Conservation (phyloP, 2,888 invertebrate genomes). For the Periphyllus acericola region DNA sequence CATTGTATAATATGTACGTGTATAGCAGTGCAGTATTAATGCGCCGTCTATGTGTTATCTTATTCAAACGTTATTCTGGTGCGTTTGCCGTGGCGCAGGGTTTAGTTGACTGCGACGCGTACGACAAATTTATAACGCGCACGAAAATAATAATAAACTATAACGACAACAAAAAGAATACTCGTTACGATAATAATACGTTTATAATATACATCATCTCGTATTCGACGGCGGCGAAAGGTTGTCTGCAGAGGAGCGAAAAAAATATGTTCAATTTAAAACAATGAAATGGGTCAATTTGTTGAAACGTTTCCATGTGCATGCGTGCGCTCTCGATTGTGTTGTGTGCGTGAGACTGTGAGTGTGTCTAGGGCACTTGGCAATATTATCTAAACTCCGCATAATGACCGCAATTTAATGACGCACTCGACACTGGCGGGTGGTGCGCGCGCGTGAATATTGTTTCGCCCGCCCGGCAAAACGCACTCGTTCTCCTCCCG, state of each 20-base stretch:
- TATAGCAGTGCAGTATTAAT: neutral
- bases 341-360: neutral
- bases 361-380: slow-evolving; percentile 25
- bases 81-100: no score
- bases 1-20: no score
- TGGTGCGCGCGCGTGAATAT: neutral
- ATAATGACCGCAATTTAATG: slow-evolving; percentile 43
- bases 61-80: neutral
- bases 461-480: neutral
- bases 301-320: neutral
- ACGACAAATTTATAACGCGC: neutral
- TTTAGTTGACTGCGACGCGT: no score
- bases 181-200: neutral
- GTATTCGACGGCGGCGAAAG: neutral
- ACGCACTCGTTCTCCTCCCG: neutral
- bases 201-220: no score
- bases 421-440: slow-evolving; percentile 39
- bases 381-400: slow-evolving; percentile 28
- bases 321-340: neutral
- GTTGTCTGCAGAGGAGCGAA: neutral
- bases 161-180: neutral
- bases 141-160: neutral
- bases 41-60: neutral
- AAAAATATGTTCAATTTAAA: slow-evolving; percentile 33
- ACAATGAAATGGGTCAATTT: slow-evolving; percentile 44